Conservation (phyloP, 2,797 vertebrate species). For the Mycteria americana region DNA sequence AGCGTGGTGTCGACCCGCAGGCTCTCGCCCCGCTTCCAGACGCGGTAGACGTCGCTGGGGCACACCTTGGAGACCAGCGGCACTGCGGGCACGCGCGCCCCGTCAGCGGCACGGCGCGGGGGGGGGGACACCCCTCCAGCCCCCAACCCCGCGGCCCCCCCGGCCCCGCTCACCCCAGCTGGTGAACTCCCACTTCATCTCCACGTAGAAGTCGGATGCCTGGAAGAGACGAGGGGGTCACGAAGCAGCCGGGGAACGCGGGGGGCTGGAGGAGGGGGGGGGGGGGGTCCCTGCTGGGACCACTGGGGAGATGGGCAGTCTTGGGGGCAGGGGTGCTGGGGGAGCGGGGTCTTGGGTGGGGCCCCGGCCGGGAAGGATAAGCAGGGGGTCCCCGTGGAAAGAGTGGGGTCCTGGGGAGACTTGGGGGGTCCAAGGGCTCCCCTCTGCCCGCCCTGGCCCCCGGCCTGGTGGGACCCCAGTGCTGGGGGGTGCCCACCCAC, state of each 20-base stretch:
- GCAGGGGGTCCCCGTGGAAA: no score
- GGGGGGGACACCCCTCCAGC: rapidly evolving
- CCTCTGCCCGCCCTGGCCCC: not conserved
- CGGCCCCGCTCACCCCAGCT: conserved; percentile 78
- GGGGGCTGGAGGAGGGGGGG: not conserved
- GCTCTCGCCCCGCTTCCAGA: conserved; percentile 95
- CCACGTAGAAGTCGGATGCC: conserved; percentile 94
- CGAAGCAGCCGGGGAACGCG: rapidly evolving
- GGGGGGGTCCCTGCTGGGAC: not conserved
- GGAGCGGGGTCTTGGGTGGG: not conserved
- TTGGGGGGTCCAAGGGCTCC: not conserved
- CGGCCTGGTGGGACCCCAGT: not conserved
- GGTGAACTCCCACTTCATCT: conserved; percentile 98
- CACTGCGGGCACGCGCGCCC: conserved; percentile 68
- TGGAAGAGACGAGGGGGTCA: conserved; percentile 42
- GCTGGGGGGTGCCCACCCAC: not conserved
- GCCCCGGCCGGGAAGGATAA: no score
- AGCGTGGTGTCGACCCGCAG: conserved; percentile 94
- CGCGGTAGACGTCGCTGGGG: conserved; percentile 92
- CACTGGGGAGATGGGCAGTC: not conserved
- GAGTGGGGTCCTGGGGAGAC: not conserved
- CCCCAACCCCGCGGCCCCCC: not conserved
- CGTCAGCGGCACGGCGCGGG: rapidly evolving
- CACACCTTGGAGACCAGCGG: conserved; percentile 95
- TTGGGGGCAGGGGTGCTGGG: not conserved